Percentiles rank a stretch among this genome's conserved stretches.
Conservation (phyloP, 2,797 vertebrate species). For the Platalea minor region DNA sequence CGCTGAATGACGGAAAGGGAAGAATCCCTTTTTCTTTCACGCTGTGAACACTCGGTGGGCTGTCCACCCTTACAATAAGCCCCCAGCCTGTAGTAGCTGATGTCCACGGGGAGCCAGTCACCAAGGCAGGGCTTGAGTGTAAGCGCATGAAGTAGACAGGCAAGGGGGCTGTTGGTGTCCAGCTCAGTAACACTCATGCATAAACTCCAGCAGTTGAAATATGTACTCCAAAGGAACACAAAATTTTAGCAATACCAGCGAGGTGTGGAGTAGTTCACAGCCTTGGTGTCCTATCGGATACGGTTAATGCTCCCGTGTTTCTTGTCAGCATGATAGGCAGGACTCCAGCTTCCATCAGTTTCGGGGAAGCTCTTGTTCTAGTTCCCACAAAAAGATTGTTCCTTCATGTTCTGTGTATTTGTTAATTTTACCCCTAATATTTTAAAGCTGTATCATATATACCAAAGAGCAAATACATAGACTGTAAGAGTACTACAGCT, state of each 20-base stretch:
- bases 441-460: not conserved
- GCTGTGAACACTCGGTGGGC: not conserved
- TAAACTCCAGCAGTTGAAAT: not conserved
- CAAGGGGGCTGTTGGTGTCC: not conserved
- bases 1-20: not conserved
- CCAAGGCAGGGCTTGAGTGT: not conserved
- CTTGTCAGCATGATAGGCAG: not conserved
- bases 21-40: not conserved
- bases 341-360: not conserved
- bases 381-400: not conserved
- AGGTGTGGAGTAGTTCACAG: not conserved
- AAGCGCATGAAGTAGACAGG: not conserved
- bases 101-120: not conserved
- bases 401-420: not conserved
- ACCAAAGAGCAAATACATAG: not conserved
- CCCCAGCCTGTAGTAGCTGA: not conserved
- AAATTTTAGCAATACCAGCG: accelerated
- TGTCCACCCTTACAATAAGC: not conserved
- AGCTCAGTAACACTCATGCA: not conserved
- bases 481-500: not conserved
- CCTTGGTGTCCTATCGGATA: not conserved
- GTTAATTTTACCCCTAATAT: not conserved
- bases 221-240: accelerated
- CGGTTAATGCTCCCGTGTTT: accelerated
- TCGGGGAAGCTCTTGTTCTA: not conserved